phyloP scores from a whole-genome alignment of 2,888 invertebrate genomes.

The Carcina quercana region DNA sequence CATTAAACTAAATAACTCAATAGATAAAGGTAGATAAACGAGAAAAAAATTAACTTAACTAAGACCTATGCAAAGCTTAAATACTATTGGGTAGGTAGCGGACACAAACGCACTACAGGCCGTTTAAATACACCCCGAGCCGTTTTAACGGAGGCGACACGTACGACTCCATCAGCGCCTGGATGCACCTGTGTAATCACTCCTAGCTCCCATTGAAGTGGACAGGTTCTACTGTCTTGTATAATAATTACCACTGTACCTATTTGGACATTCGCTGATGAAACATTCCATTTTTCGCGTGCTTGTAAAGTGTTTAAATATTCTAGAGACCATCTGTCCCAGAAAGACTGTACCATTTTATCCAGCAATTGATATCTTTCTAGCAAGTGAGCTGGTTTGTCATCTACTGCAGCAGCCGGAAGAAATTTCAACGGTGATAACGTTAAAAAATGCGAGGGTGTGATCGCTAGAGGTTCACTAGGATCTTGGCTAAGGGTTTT shows the following conservation, averaged over 20 bases:
- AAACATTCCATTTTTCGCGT: constrained; percentile 9
- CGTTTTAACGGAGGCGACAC: constrained; percentile 4
- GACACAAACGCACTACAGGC: neutral
- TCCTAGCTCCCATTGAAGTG: constrained; percentile 7
- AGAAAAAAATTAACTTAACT: too few species aligned
- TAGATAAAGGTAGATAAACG: too few species aligned
- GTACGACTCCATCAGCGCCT: constrained; percentile 2
- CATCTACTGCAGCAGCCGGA: constrained; percentile 3
- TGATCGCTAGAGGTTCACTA: constrained; percentile 1
- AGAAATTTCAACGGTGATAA: constrained; percentile 6
- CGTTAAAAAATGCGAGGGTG: constrained; percentile 15
- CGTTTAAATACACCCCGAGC: neutral
- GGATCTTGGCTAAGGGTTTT: constrained; percentile 1
- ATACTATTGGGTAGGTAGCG: neutral
- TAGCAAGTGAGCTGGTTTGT: neutral
- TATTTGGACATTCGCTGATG: neutral
- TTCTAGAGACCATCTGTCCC: constrained; percentile 7
- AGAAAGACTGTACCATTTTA: constrained; percentile 10
- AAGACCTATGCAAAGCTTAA: too few species aligned
- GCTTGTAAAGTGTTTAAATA: constrained; percentile 8
- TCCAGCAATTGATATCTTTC: constrained; percentile 7
- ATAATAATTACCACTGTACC: constrained; percentile 1
- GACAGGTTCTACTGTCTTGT: neutral
- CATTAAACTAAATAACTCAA: too few species aligned
- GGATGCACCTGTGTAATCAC: neutral